Percentiles rank a stretch among this genome's conserved stretches.
phyloP scores from a whole-genome alignment of 2,113 vertebrate species.

The Ariopsis seemanni region DNA sequence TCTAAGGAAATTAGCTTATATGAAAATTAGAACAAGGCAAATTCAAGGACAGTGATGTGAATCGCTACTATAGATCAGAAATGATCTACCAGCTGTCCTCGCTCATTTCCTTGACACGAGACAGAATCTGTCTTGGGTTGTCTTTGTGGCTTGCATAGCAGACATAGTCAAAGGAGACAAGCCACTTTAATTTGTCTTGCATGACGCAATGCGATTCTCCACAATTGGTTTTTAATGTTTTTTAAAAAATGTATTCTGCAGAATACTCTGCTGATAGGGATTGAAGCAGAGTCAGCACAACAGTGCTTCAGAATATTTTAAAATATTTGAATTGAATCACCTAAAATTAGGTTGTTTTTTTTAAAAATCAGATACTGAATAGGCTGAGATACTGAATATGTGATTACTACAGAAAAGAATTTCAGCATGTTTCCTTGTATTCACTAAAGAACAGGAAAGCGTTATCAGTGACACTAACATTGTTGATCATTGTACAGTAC shows the following conservation, averaged over 20 bases:
- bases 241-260: not conserved
- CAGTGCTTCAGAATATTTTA: not conserved
- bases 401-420: not conserved
- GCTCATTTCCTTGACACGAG: conserved; percentile 30
- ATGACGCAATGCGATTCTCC: not conserved
- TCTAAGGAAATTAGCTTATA: not conserved
- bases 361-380: not conserved
- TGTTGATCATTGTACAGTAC: not conserved
- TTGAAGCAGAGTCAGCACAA: not conserved
- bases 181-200: not conserved
- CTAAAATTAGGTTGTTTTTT: not conserved
- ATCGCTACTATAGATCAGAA: conserved; percentile 24
- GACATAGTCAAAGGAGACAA: not conserved
- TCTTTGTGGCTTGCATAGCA: conserved; percentile 22
- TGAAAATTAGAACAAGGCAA: not conserved
- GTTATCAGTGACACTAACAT: not conserved
- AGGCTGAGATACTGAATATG: not conserved
- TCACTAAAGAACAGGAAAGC: not conserved
- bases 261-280: not conserved
- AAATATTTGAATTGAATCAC: not conserved
- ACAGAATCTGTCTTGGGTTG: conserved; percentile 26
- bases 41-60: not conserved
- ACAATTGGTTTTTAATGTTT: not conserved
- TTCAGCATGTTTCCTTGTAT: not conserved
- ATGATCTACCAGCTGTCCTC: not conserved